These are phyloP conservation scores for Ferrisia virgata DNA, from an alignment of 2,888 invertebrate species.

Conservation along the genomic window DNA sequence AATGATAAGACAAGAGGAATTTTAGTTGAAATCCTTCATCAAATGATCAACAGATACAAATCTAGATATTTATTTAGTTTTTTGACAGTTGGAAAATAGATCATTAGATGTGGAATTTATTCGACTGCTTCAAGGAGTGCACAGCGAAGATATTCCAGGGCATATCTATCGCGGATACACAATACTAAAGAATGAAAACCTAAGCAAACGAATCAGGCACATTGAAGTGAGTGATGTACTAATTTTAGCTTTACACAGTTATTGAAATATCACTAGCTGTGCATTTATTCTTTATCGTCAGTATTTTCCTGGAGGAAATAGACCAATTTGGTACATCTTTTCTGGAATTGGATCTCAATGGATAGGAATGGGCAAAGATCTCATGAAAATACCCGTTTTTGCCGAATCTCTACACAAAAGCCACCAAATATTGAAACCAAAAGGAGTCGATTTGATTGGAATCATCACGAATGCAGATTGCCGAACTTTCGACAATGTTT, in stretches of 20 bases:
- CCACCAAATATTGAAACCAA: slow-evolving; percentile 59
- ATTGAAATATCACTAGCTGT: not conserved
- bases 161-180: slow-evolving; percentile 76
- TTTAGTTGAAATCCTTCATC: too few relatives aligned
- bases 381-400: slow-evolving; percentile 67
- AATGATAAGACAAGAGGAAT: too few relatives aligned
- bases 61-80: too few relatives aligned
- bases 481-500: slow-evolving; percentile 63
- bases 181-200: slow-evolving; percentile 56
- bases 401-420: slow-evolving; percentile 63
- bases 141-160: slow-evolving; percentile 55
- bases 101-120: slow-evolving; percentile 64
- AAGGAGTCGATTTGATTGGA: slow-evolving; percentile 62
- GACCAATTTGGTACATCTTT: slow-evolving; percentile 66
- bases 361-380: slow-evolving; percentile 64
- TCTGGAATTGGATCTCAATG: slow-evolving; percentile 76
- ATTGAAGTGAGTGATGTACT: not conserved
- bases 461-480: slow-evolving; percentile 62
- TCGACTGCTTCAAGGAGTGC: slow-evolving; percentile 61
- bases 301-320: slow-evolving; percentile 45
- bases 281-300: not conserved
- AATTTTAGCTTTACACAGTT: not conserved
- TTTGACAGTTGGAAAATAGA: slow-evolving; percentile 55
- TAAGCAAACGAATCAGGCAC: slow-evolving; percentile 48
- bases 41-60: too few relatives aligned